Evolutionary conservation across 2,888 invertebrate genomes (phyloP).

Genomic region (Melieria crassipennis): DNA sequence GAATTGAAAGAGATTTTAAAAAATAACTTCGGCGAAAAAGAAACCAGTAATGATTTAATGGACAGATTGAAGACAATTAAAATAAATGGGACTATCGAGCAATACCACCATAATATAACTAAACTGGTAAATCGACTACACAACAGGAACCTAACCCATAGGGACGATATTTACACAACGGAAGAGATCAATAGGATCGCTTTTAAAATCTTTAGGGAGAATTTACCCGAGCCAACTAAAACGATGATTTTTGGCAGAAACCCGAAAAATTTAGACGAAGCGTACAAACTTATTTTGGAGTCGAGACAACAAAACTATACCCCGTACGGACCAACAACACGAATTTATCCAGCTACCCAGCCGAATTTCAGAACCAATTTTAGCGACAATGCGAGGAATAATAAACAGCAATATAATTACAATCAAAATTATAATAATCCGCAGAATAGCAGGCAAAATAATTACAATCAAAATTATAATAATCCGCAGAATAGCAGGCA

Average conservation of each 20-base stretch:
- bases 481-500: too few species aligned
- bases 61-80: constrained; percentile 16
- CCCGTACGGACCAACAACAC: neutral
- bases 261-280: neutral
- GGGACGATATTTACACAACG: neutral
- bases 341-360: too few species aligned
- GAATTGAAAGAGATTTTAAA: constrained; percentile 3
- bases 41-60: constrained; percentile 19
- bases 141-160: constrained; percentile 12
- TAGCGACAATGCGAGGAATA: too few species aligned
- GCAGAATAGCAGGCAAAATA: too few species aligned
- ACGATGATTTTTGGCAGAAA: too few species aligned
- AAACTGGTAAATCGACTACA: constrained; percentile 1
- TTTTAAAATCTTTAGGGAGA: neutral
- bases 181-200: neutral
- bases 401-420: too few species aligned
- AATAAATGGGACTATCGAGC: constrained; percentile 21
- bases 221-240: too few species aligned
- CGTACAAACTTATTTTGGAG: neutral
- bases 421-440: too few species aligned
- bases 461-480: too few species aligned
- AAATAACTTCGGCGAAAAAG: constrained; percentile 22
- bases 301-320: neutral
- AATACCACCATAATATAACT: constrained; percentile 12
- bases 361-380: too few species aligned